Base-by-base conservation (phyloP, 2,888 invertebrate species). In the Eristalis tenax region DNA sequence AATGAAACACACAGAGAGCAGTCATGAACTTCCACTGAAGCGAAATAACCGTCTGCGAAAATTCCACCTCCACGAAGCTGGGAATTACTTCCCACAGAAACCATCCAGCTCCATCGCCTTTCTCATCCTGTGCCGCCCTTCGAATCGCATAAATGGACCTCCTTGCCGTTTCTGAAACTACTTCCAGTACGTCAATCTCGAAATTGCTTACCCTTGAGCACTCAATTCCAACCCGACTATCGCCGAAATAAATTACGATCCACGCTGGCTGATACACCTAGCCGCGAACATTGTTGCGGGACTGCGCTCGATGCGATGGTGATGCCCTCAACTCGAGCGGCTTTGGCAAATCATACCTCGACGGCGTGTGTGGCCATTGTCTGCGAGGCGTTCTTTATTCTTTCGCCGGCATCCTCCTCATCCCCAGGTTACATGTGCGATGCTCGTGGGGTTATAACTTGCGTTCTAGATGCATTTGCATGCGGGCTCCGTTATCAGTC, bases 371-470 rank as follows among this genome's bases (percentile, higher is more conserved):
- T 76, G 80, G 75, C 57, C 73, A 73, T 76, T 80, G 75, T 68
- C 75, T 84, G 65, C 69, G 56, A 86, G 78, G 66, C 74, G 77
- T 61, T 87, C 83, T 83, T 80, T 87, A 79, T 75, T 82, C 68
- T 15, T 69, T 28, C 23, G 71, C 15, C 71, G 38, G 68, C 68
- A 61, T 63, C 64, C 32, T 63, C 57, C 71, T 57, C 74, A 74
- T 69, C 81, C 40, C 11, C 38, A 15, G 6, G 8, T 4, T 22
- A 22, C 59, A 73, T 43, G 50, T 26, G 22, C 26, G 59, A 11
- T 13, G 15, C 32, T 57, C n/a, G 28, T 61, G 43, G 22, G 61
- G 59, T 65, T 70, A 32, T 32, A 32, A 32, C 32, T 32, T 32
- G 32, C 32, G 64, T 56, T 57, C n/a, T 43, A 28, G 61, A 70